Base-by-base conservation (phyloP, 35 echinoderm and acorn worm genomes). In the Lytechinus pictus region DNA sequence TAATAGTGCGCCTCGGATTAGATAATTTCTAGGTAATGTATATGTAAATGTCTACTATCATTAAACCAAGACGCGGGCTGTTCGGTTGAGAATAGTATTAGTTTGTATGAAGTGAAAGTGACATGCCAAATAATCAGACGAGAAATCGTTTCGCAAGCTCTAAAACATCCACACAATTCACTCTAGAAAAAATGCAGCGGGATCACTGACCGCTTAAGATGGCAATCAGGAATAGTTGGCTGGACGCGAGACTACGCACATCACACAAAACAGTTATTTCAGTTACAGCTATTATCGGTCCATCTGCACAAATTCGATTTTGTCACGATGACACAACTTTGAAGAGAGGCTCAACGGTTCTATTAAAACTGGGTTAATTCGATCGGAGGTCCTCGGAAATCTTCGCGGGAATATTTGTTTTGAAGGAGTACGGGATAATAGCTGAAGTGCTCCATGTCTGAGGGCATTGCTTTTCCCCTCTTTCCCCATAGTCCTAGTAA, bases 291-390 rank as follows among this genome's bases (percentile, higher is more conserved):
- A 79, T 79, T 79, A 79, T 79, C 66, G 66, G 66, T 79, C 66
- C 66, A 79, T 79, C 66, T 79, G 66, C 66, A 79, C 66, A 79
- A 79, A 79, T 79, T 79, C 19, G 66, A 79, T 79, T 79, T 79
- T 79, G 66, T 79, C 8, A 24, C 66, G 66, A 79, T 79, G 66
- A 79, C 66, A 79, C 66, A 79, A 24, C 19, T 24, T 79, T 7
- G 6, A 24, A 24, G n/a, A 79, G 14, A 24, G 66, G 19, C n/a
- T 5, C 19, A 79, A 79, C 16, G n/a, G 66, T 79, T 79, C 66
- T 79, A 79, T 79, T 79, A 79, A 79, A 79, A 79, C 66, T 79
- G 66, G 66, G 66, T 79, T 79, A 79, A 79, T 79, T 79, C 66
- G 66, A 79, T 79, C 66, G 66, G 66, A 79, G 66, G 66, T 79